phyloP scores from a whole-genome alignment of 2,113 vertebrate genomes.

The Felis chaus region DNA sequence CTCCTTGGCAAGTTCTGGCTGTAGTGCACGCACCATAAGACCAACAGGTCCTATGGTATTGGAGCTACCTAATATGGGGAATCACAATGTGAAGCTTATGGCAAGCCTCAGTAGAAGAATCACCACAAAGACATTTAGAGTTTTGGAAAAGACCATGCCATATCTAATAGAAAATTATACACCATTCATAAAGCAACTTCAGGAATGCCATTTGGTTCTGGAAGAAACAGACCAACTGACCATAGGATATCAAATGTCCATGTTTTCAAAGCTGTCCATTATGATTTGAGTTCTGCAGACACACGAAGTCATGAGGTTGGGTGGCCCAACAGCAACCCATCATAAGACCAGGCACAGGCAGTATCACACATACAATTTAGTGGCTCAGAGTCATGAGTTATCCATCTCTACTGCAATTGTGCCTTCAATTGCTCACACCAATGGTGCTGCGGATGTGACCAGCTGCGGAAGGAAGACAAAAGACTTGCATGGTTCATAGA shows the following conservation, averaged over 20 bases:
- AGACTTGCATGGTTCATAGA: background rate
- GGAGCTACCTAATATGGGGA: background rate
- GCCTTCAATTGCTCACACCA: background rate
- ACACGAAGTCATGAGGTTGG: background rate
- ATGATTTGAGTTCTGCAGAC: background rate
- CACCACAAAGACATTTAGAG: background rate
- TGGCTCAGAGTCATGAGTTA: background rate
- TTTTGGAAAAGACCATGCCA: background rate
- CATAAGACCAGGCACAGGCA: background rate
- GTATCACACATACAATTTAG: background rate
- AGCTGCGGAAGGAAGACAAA: background rate
- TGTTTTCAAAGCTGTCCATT: background rate
- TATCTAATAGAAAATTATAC: background rate
- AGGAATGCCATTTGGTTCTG: background rate
- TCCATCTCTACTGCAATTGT: background rate
- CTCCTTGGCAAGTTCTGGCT: background rate
- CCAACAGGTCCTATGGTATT: background rate
- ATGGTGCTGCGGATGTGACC: background rate
- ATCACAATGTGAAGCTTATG: background rate
- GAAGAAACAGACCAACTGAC: background rate
- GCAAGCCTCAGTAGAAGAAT: background rate
- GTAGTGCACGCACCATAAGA: rapidly evolving
- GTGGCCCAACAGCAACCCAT: background rate
- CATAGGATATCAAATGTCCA: background rate
- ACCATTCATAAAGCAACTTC: background rate